Evolutionary conservation across 2,888 invertebrate genomes (phyloP).

Genomic region (Therioaphis trifolii): DNA sequence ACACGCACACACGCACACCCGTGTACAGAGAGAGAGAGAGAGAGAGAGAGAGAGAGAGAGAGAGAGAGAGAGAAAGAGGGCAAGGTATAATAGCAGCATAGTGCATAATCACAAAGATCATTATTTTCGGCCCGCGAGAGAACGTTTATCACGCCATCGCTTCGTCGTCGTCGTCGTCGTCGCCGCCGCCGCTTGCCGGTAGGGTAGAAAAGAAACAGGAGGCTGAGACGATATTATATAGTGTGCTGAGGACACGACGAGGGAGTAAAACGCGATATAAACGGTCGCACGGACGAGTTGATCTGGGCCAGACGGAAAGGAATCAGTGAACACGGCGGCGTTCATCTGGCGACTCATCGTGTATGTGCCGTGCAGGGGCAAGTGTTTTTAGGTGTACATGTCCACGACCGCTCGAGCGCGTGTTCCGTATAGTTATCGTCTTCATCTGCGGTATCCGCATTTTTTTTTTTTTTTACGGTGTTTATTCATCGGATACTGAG

Average conservation of each 20-base stretch:
- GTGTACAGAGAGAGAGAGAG: no score
- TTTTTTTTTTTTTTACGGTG: no score
- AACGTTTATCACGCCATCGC: constrained; percentile 33
- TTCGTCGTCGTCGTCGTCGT: not conserved
- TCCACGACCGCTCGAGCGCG: not conserved
- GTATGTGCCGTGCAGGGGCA: no score
- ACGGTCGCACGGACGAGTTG: not conserved
- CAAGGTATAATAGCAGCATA: not conserved
- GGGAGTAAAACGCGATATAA: not conserved
- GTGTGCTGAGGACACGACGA: not conserved
- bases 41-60: no score
- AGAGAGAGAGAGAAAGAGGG: not conserved
- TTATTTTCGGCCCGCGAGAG: constrained; percentile 28
- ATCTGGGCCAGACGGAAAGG: constrained; percentile 11
- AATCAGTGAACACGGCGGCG: constrained; percentile 6
- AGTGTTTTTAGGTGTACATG: no score
- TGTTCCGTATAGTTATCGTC: not conserved
- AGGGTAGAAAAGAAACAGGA: not conserved
- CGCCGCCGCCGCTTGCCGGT: not conserved
- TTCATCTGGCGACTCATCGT: not conserved
- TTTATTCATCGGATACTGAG: no score
- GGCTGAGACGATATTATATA: not conserved
- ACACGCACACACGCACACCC: no score
- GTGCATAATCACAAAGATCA: constrained; percentile 24
- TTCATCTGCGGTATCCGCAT: not conserved